These are phyloP conservation scores for Zaprionus capensis DNA, from an alignment of 1,140 invertebrate species.

Conservation along the genomic window DNA sequence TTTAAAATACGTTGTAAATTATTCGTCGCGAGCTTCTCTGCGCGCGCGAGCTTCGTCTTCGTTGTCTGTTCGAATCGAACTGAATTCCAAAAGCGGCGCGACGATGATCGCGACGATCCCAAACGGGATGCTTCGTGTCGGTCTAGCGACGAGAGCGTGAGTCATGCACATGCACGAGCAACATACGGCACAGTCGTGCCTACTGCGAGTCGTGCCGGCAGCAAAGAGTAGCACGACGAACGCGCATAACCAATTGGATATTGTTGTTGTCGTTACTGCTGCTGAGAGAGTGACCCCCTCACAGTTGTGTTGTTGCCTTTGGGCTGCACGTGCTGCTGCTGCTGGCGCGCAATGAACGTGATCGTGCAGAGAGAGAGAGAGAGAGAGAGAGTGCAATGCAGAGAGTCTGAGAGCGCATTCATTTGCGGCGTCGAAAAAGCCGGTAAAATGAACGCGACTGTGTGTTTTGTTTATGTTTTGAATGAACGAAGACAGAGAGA, in stretches of 20 bases:
- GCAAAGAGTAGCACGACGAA: slow-evolving; percentile 7
- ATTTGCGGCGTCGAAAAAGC: slow-evolving; percentile 46
- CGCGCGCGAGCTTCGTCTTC: slow-evolving; percentile 35
- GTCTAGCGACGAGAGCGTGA: slow-evolving; percentile 25
- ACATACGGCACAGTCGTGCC: background rate
- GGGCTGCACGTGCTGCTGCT: slow-evolving; percentile 52
- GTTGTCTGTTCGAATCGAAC: slow-evolving; percentile 54
- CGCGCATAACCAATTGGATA: slow-evolving; percentile 17
- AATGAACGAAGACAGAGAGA: slow-evolving; percentile 32
- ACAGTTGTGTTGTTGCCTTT: slow-evolving; percentile 27
- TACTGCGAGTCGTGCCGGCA: background rate
- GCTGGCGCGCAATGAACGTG: background rate
- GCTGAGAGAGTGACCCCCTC: slow-evolving; percentile 35
- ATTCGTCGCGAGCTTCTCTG: background rate
- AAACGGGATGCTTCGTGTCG: slow-evolving; percentile 27
- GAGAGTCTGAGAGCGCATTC: slow-evolving; percentile 8
- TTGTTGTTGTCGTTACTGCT: background rate
- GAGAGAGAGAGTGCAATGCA: background rate
- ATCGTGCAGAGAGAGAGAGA: slow-evolving; percentile 1
- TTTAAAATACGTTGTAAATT: background rate
- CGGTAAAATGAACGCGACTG: slow-evolving; percentile 62
- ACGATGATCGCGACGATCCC: slow-evolving; percentile 45
- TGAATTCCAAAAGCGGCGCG: slow-evolving; percentile 35
- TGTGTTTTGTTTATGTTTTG: slow-evolving; percentile 68
- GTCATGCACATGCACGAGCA: slow-evolving; percentile 1